Base-by-base conservation (phyloP, 2,113 vertebrate species). In the Prolemur simus region DNA sequence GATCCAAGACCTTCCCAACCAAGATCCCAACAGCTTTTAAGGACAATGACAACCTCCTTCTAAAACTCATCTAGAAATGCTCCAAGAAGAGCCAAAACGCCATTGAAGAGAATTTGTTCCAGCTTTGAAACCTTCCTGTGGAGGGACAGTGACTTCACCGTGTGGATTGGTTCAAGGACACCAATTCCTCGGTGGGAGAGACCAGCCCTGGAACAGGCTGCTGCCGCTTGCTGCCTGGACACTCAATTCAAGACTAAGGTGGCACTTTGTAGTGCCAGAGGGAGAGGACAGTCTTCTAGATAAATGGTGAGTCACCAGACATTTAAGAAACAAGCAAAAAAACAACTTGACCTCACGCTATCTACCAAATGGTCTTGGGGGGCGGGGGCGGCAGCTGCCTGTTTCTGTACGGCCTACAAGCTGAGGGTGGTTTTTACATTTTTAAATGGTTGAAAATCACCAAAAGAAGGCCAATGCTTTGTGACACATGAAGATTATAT, bases 131-230 rank as follows among this genome's bases (percentile, higher is more conserved):
- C 2, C 18, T 23, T 34, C 54, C 39, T 39, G 2, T 7, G 8
- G 6, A 34, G 63, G n/a, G 37, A 45, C 8, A 29, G n/a, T 34
- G 20, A 45, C 18, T 56, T 29, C 34, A 73, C 25, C 5, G 4
- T 52, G 32, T 3, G n/a, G n/a, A 23, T 71, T 27, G 39, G 49
- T n/a, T 17, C 7, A 7, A 54, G 37, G 68, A 56, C 8, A 34
- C 37, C 54, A 14, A 2, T 5, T 32, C 39, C 54, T 7, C 18
- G 23, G 4, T 8, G 1, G 68, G 32, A 20, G 15, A 74, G 68
- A 7, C 54, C 1, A 37, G n/a, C 15, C 20, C 1, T n/a, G 49
- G 49, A 27, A 49, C 0, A 5, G 66, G 11, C n/a, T 34, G 18
- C 5, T 56, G 49, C 49, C 85, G 8, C 3, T 27, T 20, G 52